A percentile compares a stretch with the other conserved stretches of the same genome.
Conservation (phyloP, 2,113 vertebrate species). For the Rhinolophus ferrumequinum region DNA sequence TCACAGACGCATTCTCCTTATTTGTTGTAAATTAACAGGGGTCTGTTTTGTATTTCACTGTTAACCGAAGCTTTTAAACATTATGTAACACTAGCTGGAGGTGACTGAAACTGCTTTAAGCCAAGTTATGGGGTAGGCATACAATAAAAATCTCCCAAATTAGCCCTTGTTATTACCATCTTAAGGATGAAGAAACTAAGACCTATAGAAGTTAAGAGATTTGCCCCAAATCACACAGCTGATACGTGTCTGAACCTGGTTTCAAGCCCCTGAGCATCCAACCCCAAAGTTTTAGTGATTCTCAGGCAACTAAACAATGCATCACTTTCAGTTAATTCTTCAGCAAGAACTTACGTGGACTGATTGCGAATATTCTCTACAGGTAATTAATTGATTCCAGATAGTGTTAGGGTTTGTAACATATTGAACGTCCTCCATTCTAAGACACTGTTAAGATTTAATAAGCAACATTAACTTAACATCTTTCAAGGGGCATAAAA, state of each 20-base stretch:
- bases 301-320: not conserved
- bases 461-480: not conserved
- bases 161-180: not conserved
- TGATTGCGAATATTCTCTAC: not conserved
- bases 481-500: not conserved
- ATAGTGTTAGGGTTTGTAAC: not conserved
- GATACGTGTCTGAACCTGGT: not conserved
- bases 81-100: not conserved
- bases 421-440: not conserved
- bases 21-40: not conserved
- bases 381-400: not conserved
- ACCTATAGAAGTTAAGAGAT: not conserved
- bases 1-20: not conserved
- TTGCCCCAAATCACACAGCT: not conserved
- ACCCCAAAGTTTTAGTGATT: not conserved
- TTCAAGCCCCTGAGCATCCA: not conserved
- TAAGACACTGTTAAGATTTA: constrained; percentile 26
- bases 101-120: not conserved
- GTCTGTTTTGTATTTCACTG: not conserved
- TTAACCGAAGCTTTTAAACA: not conserved
- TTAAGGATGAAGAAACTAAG: not conserved
- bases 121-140: not conserved
- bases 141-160: not conserved
- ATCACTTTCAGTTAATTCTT: not conserved
- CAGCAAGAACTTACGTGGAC: not conserved